Percentiles rank a stretch among this genome's conserved stretches.
Conservation (phyloP, 2,797 vertebrate species). For the Selene dorsalis region DNA sequence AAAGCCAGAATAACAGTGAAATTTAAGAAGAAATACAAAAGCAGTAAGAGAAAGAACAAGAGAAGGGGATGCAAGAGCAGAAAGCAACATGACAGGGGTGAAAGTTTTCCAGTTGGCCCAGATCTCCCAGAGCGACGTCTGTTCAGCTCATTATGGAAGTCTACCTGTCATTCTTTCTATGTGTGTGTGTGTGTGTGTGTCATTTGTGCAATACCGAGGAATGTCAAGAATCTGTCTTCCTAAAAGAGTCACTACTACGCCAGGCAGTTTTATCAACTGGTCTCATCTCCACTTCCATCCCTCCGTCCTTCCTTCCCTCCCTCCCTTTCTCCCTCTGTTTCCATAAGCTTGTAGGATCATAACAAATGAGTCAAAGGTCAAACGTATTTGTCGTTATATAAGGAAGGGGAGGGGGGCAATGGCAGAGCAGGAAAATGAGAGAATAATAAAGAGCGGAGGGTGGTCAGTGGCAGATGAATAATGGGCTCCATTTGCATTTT, state of each 20-base stretch:
- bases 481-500: conserved; percentile 29
- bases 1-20: conserved; percentile 39
- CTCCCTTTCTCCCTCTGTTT: conserved; percentile 6
- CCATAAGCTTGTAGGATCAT: conserved; percentile 36
- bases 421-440: neutral
- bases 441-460: neutral
- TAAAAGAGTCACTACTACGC: conserved; percentile 51
- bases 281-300: conserved; percentile 51
- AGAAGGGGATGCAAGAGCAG: conserved; percentile 27
- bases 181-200: conserved; percentile 26
- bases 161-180: conserved; percentile 56
- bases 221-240: conserved; percentile 62
- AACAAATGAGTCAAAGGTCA: conserved; percentile 59
- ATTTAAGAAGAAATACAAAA: conserved; percentile 20
- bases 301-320: neutral
- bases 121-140: conserved; percentile 55
- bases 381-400: conserved; percentile 31
- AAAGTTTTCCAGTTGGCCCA: conserved; percentile 52
- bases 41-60: conserved; percentile 23
- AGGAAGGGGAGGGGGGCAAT: neutral
- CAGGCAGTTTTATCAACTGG: conserved; percentile 59
- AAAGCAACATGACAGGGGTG: conserved; percentile 54
- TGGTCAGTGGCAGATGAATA: neutral
- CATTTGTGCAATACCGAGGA: conserved; percentile 48
- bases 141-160: conserved; percentile 55